phyloP scores from a whole-genome alignment of 2,888 invertebrate genomes.

The Lysandra bellargus region DNA sequence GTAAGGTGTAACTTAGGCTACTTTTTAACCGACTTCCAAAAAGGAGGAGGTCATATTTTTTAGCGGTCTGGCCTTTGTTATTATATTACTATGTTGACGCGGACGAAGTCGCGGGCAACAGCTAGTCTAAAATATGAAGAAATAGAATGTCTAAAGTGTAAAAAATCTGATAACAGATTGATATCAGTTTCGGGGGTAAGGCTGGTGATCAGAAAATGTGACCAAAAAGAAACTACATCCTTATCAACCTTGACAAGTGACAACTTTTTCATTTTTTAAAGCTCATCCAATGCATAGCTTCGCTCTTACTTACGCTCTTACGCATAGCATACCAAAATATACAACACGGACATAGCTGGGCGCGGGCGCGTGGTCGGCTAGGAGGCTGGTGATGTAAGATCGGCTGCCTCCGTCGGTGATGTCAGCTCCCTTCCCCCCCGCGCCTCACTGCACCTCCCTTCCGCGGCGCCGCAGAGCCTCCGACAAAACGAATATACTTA shows the following conservation, averaged over 20 bases:
- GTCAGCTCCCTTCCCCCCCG: conserved; percentile 61
- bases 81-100: no score
- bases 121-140: no score
- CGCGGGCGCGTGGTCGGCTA: conserved; percentile 47
- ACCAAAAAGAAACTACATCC: background rate
- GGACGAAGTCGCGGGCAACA: no score
- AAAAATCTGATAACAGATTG: no score
- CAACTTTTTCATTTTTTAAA: background rate
- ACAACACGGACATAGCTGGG: conserved; percentile 23
- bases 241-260: background rate
- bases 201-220: background rate
- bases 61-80: no score
- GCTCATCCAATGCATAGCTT: background rate
- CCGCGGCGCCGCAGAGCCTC: conserved; percentile 58
- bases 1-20: no score
- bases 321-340: background rate
- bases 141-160: no score
- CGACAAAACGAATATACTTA: conserved; percentile 52
- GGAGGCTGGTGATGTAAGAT: conserved; percentile 76
- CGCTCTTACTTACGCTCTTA: background rate
- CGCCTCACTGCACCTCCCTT: conserved; percentile 44
- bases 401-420: conserved; percentile 72
- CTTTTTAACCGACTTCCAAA: no score
- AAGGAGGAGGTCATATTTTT: no score
- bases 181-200: no score